Base-by-base conservation (phyloP, 2,888 invertebrate species). In the Enchytraeus crypticus region DNA sequence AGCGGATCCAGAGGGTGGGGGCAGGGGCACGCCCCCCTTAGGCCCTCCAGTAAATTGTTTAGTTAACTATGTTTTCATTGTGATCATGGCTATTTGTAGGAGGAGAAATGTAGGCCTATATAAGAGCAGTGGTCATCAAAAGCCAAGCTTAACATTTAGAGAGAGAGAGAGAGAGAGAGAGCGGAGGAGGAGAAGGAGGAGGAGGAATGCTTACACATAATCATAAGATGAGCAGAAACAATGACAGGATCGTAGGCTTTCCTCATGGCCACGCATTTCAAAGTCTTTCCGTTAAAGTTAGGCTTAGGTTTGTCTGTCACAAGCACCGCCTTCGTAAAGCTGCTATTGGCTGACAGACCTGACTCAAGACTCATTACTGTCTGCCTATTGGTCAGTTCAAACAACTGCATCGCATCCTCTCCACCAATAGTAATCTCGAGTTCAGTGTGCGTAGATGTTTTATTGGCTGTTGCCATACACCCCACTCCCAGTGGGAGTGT, bases 121-220 rank as follows among this genome's bases (percentile, higher is more conserved):
- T n/a, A n/a, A n/a, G n/a, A n/a, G n/a, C n/a, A n/a, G n/a, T n/a
- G n/a, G n/a, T n/a, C n/a, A n/a, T n/a, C n/a, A n/a, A n/a, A n/a
- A n/a, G n/a, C n/a, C n/a, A n/a, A n/a, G n/a, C n/a, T n/a, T n/a
- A n/a, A n/a, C n/a, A n/a, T n/a, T n/a, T n/a, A n/a, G n/a, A n/a
- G n/a, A n/a, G n/a, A n/a, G n/a, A n/a, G n/a, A n/a, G n/a, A n/a
- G n/a, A n/a, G n/a, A n/a, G n/a, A n/a, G n/a, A n/a, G n/a, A n/a
- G n/a, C n/a, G n/a, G n/a, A n/a, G n/a, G n/a, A n/a, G n/a, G n/a
- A n/a, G n/a, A n/a, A n/a, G n/a, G n/a, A n/a, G n/a, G n/a, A n/a
- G n/a, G n/a, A n/a, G n/a, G n/a, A n/a, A 38, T 8, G 18, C 57
- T 57, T 23, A 57, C 57, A 57, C 29, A 26, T 23, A 18, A 57